Conservation (phyloP, 1,140 invertebrate genomes). For the Diorhabda carinulata region DNA sequence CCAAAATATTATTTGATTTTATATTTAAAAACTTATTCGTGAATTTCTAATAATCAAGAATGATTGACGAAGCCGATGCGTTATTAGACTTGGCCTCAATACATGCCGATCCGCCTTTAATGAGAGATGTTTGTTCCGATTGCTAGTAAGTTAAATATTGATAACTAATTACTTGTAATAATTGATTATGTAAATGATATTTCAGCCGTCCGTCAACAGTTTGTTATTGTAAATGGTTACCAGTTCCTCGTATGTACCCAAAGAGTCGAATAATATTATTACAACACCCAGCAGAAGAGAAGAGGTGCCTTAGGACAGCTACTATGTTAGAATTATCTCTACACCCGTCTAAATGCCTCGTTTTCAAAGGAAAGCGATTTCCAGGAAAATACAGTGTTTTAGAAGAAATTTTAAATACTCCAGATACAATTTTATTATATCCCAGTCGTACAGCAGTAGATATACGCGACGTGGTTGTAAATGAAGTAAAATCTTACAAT, state of each 20-base stretch:
- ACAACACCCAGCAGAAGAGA: slow-evolving; percentile 91
- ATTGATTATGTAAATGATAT: slow-evolving; percentile 23
- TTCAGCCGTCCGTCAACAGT: slow-evolving; percentile 77
- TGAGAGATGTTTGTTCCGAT: slow-evolving; percentile 62
- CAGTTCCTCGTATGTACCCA: slow-evolving; percentile 62
- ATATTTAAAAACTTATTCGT: too few species aligned
- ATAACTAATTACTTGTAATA: neutral
- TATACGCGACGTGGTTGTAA: slow-evolving; percentile 48
- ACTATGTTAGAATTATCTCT: slow-evolving; percentile 80
- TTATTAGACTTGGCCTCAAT: slow-evolving; percentile 68
- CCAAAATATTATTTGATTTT: too few species aligned
- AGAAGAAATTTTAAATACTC: slow-evolving; percentile 60
- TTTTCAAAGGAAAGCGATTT: slow-evolving; percentile 82
- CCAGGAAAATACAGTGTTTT: slow-evolving; percentile 67
- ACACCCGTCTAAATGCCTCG: slow-evolving; percentile 67
- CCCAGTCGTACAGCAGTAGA: slow-evolving; percentile 72
- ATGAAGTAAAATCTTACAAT: slow-evolving; percentile 57
- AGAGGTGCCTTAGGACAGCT: slow-evolving; percentile 80
- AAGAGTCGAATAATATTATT: slow-evolving; percentile 73
- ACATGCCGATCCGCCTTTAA: slow-evolving; percentile 67
- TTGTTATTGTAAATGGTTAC: slow-evolving; percentile 84
- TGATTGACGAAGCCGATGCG: slow-evolving; percentile 48
- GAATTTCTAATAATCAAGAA: slow-evolving; percentile 4
- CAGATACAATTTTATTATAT: slow-evolving; percentile 77
- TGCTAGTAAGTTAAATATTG: slow-evolving; percentile 60